These are phyloP conservation scores for Sacculina carcini DNA, from an alignment of 2,888 invertebrate species.

Conservation along the genomic window DNA sequence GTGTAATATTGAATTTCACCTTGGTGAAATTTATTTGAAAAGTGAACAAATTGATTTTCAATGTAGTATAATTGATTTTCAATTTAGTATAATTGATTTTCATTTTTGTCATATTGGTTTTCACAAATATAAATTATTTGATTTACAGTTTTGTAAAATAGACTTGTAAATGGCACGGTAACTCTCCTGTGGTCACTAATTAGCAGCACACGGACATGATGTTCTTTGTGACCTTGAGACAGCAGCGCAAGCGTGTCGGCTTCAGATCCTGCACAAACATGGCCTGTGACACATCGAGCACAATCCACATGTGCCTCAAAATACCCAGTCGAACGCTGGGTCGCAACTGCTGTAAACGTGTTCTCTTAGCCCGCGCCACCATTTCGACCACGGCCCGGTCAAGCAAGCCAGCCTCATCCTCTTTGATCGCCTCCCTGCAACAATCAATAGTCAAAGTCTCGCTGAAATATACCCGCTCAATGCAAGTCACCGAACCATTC, in stretches of 20 bases:
- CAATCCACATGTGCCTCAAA: conserved; percentile 85
- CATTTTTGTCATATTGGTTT: too few species aligned
- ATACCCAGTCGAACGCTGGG: conserved; percentile 66
- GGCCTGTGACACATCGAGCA: conserved; percentile 75
- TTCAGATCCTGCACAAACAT: conserved; percentile 89
- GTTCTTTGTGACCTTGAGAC: conserved; percentile 56
- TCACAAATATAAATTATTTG: too few species aligned
- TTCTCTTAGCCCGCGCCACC: conserved; percentile 59
- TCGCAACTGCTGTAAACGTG: conserved; percentile 21
- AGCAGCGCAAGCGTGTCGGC: conserved; percentile 64
- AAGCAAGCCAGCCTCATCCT: conserved; percentile 77
- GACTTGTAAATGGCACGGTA: too few species aligned
- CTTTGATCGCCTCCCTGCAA: conserved; percentile 72
- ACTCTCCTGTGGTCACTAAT: too few species aligned
- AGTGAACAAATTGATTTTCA: too few species aligned
- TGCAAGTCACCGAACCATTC: too few species aligned
- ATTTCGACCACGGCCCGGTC: conserved; percentile 59
- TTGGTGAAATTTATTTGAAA: too few species aligned
- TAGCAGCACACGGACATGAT: neutral
- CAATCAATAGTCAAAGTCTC: conserved; percentile 3
- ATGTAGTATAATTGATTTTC: too few species aligned
- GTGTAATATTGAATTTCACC: too few species aligned
- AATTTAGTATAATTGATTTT: too few species aligned
- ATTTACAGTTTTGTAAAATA: too few species aligned
- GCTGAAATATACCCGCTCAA: too few species aligned